phyloP scores from a whole-genome alignment of 2,888 invertebrate species.

The Rosalia funebris region DNA sequence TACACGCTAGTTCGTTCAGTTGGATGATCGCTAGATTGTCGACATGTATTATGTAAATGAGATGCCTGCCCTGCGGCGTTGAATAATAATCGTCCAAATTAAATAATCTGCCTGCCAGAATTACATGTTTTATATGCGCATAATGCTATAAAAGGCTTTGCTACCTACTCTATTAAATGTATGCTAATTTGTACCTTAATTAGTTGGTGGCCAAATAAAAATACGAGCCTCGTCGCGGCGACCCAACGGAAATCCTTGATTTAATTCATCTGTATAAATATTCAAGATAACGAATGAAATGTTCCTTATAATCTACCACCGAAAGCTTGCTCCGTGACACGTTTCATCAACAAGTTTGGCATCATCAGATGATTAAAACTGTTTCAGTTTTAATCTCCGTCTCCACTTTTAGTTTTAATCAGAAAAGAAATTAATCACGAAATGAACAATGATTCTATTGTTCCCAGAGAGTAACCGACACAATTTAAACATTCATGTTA shows the following conservation, averaged over 20 bases:
- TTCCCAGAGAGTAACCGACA: too few relatives aligned
- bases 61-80: constrained; percentile 20
- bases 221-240: neutral
- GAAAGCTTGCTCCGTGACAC: too few relatives aligned
- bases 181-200: constrained; percentile 16
- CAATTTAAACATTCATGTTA: too few relatives aligned
- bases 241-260: neutral
- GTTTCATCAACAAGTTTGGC: too few relatives aligned
- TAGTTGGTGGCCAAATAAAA: constrained; percentile 2
- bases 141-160: constrained; percentile 27
- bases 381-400: too few relatives aligned
- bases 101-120: constrained; percentile 34
- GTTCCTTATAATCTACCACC: too few relatives aligned
- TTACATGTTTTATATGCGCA: constrained; percentile 33
- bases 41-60: constrained; percentile 28
- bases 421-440: too few relatives aligned
- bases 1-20: constrained; percentile 8
- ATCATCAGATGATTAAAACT: too few relatives aligned
- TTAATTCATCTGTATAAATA: too few relatives aligned
- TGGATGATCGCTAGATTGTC: constrained; percentile 25
- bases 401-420: too few relatives aligned
- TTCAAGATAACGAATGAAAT: too few relatives aligned
- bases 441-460: too few relatives aligned
- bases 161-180: constrained; percentile 28
- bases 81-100: constrained; percentile 35